Evolutionary conservation across 2,797 vertebrate species (phyloP), one percentile per base, ranked within the genome.

Genomic region (Sphenodon punctatus): DNA sequence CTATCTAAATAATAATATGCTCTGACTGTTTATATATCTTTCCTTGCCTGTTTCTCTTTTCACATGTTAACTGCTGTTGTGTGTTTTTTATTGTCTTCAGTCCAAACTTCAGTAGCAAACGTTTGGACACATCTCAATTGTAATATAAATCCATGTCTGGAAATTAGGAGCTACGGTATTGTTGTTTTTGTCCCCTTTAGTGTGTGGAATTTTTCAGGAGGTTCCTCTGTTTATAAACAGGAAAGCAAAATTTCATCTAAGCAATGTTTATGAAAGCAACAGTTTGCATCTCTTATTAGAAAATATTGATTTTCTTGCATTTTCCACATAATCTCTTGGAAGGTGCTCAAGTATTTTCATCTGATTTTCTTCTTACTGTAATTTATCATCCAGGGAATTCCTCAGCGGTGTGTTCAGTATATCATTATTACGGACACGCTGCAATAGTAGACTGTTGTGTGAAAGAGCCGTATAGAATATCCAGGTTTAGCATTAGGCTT

Each of bases 321-420:
- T 69, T 79, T 91, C 66, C 86, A 4, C 11, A 46, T 72, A 68
- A 4, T 22, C 0, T 1, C 59, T 45, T 48, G 36, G 25, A n/a
- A 67, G 38, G 4, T 71, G 39, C 70, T 72, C 27, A 30, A 60
- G 23, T 42, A 22, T 69, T 30, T 53, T n/a, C 23, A 30, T 77
- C 30, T 25, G 32, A 51, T 6, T 56, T 71, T 77, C 41, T 5
- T n/a, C 30, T 27, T 20, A 59, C 46, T 10, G 32, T 27, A 1
- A 3, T 59, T 83, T 89, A 66, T 84, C 60, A 38, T 39, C 63
- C n/a, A 59, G 61, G 53, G 71, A 83, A 51, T 78, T 69, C 80
- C 19, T 84, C 25, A 66, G 17, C 75, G 10, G 2, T 67, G 11
- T 78, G 34, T 82, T 91, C 41, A 38, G 16, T 46, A 39, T 30